Evolutionary conservation across 2,888 invertebrate genomes (phyloP), one percentile per base, ranked within the genome.

Genomic region (Margaritifera margaritifera): DNA sequence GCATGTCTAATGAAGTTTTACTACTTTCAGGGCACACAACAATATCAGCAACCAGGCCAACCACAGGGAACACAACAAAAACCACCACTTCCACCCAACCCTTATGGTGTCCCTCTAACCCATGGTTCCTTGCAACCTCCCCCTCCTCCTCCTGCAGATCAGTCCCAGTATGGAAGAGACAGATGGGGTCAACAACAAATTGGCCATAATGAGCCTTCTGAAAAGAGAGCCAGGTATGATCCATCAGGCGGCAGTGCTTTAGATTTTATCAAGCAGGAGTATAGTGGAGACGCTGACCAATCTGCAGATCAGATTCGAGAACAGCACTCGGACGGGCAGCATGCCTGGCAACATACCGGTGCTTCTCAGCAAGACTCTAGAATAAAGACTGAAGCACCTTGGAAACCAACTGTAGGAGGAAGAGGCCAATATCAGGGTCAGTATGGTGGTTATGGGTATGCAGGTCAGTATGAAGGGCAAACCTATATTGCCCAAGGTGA

Each of bases 251-350:
- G 77, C 50, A 86, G 86, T 74, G 88, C 85, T 51, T 80, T 88
- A 22, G 88, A 87, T 66, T 82, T 87, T 66, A 82, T 88, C 22
- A 87, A 88, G 69, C 86, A 87, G 70, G 86, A 88, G 71, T 87
- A 87, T 71, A 84, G 81, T 72, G 70, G 65, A 52, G 75, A 73
- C 11, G 84, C 83, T 60, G 83, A 80, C 42, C 82, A 84, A 27
- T 71, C 66, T 51, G 59, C 71, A 51, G 64, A 22, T 27, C 19
- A 74, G 65, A 72, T 74, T 55, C 55, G 62, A 42, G 64, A 62
- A 18, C 56, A 69, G 11, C 61, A 64, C 8, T 58, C 67, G 19
- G 66, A 74, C 24, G 74, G 74, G 60, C 77, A 74, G 50, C 74
- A 77, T 55, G 24, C 27, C 27, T 62, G 31, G 25, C 55, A 64